Base-by-base conservation (phyloP, 2,888 invertebrate genomes). In the Clitarchus hookeri region DNA sequence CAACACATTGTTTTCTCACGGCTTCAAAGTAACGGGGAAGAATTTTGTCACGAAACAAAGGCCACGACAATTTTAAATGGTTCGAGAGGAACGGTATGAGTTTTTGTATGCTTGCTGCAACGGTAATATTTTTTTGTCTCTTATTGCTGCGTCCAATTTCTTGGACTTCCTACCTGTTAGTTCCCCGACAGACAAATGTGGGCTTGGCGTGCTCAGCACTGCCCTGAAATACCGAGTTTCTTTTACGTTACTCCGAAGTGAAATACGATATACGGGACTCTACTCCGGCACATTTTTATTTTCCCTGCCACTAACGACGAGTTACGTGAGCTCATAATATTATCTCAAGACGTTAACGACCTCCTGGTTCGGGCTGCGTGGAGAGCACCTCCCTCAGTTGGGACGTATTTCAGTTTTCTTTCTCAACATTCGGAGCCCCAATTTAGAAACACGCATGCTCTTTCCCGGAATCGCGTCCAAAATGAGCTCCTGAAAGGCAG, bases 271-370 rank as follows among this genome's bases (percentile, higher is more conserved):
- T 6, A 65, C 19, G n/a, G 65, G n/a, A 65, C 65, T 65, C 4
- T 65, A 23, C 16, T 65, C 65, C 19, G 65, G 19, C 6, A 6
- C 65, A 65, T 65, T 65, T 48, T 48, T 48, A 48, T 48, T 48
- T 36, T 48, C 48, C 48, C 48, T 8, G 48, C 48, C 48, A 48
- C 16, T 16, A 48, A 48, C 48, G 48, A 48, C 48, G 48, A 48
- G 48, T 48, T 48, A 48, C 48, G 48, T 16, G 11, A 13, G 65
- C 65, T 65, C 65, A 23, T 65, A n/a, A 65, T 65, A 23, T 9
- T 65, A 65, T 65, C n/a, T 65, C 65, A 6, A n/a, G 65, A 65
- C 65, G 65, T 65, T 65, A 65, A 65, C 65, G 65, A 65, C 65
- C n/a, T 16, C 8, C 65, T 65, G n/a, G 65, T 65, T 65, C 65